A percentile compares a stretch with the other conserved stretches of the same genome.
Conservation (phyloP, 2,797 vertebrate genomes). For the Coregonus suidteri region DNA sequence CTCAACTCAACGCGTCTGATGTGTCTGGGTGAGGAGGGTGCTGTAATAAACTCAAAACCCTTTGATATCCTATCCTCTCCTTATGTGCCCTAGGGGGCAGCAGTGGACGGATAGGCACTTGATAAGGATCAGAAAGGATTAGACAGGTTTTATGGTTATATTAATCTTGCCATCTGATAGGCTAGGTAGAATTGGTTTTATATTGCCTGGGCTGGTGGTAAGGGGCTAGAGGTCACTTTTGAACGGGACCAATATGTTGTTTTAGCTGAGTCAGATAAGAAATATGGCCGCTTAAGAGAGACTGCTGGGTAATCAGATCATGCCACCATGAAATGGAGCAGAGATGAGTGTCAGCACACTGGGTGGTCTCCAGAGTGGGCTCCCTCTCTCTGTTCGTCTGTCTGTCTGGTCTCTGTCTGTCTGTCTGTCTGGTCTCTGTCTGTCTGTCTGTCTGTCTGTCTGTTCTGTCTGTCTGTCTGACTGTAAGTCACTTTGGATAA, state of each 20-base stretch:
- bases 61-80: not conserved
- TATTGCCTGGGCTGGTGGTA: not conserved
- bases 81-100: not conserved
- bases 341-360: not conserved
- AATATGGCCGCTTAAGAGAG: not conserved
- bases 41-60: not conserved
- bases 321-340: not conserved
- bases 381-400: no score
- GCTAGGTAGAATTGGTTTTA: no score
- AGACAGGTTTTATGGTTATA: not conserved
- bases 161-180: no score
- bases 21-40: no score
- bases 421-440: no score
- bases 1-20: no score
- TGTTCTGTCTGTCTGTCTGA: no score
- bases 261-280: no score
- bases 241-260: not conserved
- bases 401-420: no score
- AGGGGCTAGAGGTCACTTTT: not conserved
- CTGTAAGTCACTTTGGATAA: no score
- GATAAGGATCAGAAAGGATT: not conserved
- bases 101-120: not conserved
- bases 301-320: not conserved
- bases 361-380: not conserved
- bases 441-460: no score